Base-by-base conservation (phyloP, 2,888 invertebrate species). In the Hipparchia semele region DNA sequence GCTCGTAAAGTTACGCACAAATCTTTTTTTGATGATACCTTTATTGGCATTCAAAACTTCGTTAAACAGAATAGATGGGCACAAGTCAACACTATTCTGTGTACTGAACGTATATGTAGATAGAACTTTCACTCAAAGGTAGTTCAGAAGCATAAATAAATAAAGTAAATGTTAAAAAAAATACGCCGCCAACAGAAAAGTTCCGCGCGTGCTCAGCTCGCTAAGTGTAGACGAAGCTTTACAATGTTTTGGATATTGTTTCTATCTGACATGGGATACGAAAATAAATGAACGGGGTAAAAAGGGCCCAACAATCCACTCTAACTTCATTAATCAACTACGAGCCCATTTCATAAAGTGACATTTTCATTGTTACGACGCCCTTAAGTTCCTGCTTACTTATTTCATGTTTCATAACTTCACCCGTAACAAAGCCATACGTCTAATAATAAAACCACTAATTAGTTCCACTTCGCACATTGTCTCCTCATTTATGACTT, bases 351-450 rank as follows among this genome's bases (percentile, higher is more conserved):
- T 91, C 90, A 90, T 91, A 90, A 91, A 91, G 89, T 91, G 92
- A 91, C 92, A 91, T 89, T 90, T 91, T 91, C 91, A 91, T 92
- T 92, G 92, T 92, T 88, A 82, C 82, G 82, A 84, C 80, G 83
- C 85, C 87, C 87, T 84, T 83, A 90, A 90, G 86, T 90, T 90
- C 84, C 84, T 87, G 88, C 88, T 87, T 88, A 87, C 87, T 87
- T 84, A 84, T 89, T 87, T 87, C 84, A 83, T 84, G 89, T 85
- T 23, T 86, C 84, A 86, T 86, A 86, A 85, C 83, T 81, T 81
- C 82, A 84, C 83, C 80, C 79, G 78, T 82, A 83, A 84, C 82
- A 83, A 81, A 86, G 80, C 81, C 83, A 81, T 84, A 81, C 82
- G 81, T 81, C 82, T 82, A 84, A 86, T 84, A 85, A 86, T 83